A percentile compares a stretch with the other conserved stretches of the same genome.
Evolutionary conservation across 2,797 vertebrate genomes (phyloP).

Genomic region (Amniataba percoides): DNA sequence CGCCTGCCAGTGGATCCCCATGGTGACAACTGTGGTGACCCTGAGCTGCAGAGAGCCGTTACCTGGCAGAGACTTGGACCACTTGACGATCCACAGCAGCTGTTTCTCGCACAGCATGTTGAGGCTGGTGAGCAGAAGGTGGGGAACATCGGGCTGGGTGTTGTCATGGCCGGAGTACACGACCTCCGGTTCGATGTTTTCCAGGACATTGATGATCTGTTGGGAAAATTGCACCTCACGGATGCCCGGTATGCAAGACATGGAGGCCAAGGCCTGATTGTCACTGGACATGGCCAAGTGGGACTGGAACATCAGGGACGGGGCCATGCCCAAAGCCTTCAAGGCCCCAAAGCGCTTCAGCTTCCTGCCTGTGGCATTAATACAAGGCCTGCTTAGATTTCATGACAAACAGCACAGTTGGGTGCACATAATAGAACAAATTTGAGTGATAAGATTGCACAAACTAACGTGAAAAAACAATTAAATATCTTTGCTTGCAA

Average conservation of each 20-base stretch:
- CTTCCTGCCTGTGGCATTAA: constrained; percentile 90
- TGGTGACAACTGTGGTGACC: constrained; percentile 52
- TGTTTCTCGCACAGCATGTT: constrained; percentile 96
- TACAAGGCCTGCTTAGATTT: constrained; percentile 43
- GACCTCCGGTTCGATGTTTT: constrained; percentile 94
- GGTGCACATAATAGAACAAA: neutral
- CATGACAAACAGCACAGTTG: constrained; percentile 5
- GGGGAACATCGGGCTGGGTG: constrained; percentile 88
- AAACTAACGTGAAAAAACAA: neutral
- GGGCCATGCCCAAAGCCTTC: constrained; percentile 88
- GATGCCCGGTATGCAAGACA: constrained; percentile 87
- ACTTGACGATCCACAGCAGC: constrained; percentile 96
- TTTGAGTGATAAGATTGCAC: neutral
- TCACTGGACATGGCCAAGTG: constrained; percentile 76
- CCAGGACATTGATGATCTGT: constrained; percentile 90
- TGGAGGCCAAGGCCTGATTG: constrained; percentile 82
- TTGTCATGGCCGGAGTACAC: constrained; percentile 93
- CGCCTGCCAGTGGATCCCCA: constrained; percentile 37
- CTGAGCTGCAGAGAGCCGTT: constrained; percentile 68
- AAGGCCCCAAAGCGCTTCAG: constrained; percentile 94
- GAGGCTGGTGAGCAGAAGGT: constrained; percentile 93
- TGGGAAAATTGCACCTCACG: constrained; percentile 91
- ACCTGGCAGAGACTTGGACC: constrained; percentile 99
- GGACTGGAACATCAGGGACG: constrained; percentile 84
- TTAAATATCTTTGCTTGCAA: neutral